Evolutionary conservation across 2,888 invertebrate genomes (phyloP), one percentile per base, ranked within the genome.

Genomic region (Petrolisthes cinctipes): DNA sequence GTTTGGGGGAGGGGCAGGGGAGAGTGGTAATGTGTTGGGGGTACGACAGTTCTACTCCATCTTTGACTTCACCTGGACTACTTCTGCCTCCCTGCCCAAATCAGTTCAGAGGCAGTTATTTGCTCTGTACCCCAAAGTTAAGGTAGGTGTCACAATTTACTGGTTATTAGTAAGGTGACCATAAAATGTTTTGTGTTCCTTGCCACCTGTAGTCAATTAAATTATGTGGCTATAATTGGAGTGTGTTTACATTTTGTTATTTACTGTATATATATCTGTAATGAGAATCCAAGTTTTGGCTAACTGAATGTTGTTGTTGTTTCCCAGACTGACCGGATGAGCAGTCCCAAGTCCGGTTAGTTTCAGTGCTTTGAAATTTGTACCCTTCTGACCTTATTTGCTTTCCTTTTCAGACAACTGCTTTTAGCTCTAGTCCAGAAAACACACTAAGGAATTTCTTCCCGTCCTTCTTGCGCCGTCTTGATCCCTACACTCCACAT

Each of bases 381-480:
- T 37, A 37, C 37, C 37, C 37, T 37, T 1, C 37, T 37, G 37
- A 37, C 37, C 37, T 37, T 37, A 37, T 37, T 37, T 37, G 37
- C 37, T 37, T 37, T 37, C 37, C 37, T 53, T 88, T 88, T 56
- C 88, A 88, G 88, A 88, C 88, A 14, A 68, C 88, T 57, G 88
- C 88, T 20, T 88, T 88, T 20, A 85, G 85, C 78, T 79, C 88
- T n/a, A 85, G 20, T 68, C 85, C 88, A 84, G 88, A 88, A 57
- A 57, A 87, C 61, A 89, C 89, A 56, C 84, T 92, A 84, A 92
- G 93, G 68, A 93, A 92, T 91, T 94, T 94, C 86, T 94, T 95
- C 91, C 96, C 96, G 91, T 94, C 94, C 87, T 94, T 96, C 89
- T 94, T 96, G 92, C 94, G 94, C 91, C 95, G 95, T 92, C 92